Base-by-base conservation (phyloP, 2,797 vertebrate species). In the Coilia nasus region DNA sequence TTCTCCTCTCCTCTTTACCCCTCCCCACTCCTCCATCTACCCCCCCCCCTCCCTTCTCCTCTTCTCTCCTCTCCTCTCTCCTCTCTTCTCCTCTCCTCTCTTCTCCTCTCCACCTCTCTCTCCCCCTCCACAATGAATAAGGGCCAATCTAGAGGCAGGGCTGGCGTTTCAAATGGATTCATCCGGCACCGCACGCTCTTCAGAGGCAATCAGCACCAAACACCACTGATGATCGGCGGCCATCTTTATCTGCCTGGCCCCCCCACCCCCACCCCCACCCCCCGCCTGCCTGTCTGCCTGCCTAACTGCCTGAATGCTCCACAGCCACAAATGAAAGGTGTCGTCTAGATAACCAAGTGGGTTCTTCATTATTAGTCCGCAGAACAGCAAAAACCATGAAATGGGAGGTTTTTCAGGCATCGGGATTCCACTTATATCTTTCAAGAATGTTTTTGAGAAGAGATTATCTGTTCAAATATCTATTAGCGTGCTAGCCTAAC, bases 141-240 rank as follows among this genome's bases (percentile, higher is more conserved):
- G 64, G 64, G 25, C 25, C 64, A 71, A 71, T 71, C 64, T 71
- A 15, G 25, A 71, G 64, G 28, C 64, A 28, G 64, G 64, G 25
- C 64, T 25, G 6, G 64, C 14, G 25, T 71, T 71, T 75, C 67
- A 15, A 75, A 75, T 75, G 67, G 67, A 75, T 75, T 35, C 28
- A 25, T 35, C 14, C 28, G 6, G 14, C 28, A 4, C 67, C 3
- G 67, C 67, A 6, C 0, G 5, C 67, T 75, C 28, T 35, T 17
- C 2, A 75, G 28, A 15, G 28, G 28, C 67, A 75, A 75, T 75
- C 28, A 75, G 19, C 31, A 75, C 67, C 67, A 41, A 31, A 75
- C 67, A 7, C 14, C 28, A 3, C 28, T 35, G 28, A 75, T 35
- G 28, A 75, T 35, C 28, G 5, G 14, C 31, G 28, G 31, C 31